Conservation (phyloP, 2,797 vertebrate species). For the Cottoperca gobio region DNA sequence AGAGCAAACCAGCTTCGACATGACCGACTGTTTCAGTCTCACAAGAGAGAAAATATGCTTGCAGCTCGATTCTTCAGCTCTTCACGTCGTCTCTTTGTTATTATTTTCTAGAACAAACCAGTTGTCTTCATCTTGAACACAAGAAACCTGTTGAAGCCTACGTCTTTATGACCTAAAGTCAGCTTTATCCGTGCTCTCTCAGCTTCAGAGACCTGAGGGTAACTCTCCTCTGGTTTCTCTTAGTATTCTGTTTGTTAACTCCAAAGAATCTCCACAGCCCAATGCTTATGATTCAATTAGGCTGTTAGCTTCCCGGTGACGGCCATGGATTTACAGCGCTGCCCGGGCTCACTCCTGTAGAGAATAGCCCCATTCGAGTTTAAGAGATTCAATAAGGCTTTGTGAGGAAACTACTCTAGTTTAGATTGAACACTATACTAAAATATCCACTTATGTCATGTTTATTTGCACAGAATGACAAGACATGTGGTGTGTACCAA, state of each 20-base stretch:
- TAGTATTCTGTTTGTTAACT: conserved; percentile 38
- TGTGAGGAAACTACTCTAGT: background rate
- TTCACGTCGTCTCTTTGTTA: background rate
- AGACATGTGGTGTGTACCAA: background rate
- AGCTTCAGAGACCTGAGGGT: conserved; percentile 31
- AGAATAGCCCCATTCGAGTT: conserved; percentile 41
- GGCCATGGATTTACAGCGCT: conserved; percentile 7
- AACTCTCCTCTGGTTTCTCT: conserved; percentile 30
- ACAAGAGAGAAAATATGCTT: conserved; percentile 1
- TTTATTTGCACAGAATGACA: background rate
- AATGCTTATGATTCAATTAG: conserved; percentile 59
- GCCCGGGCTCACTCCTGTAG: conserved; percentile 3
- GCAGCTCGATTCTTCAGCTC: conserved; percentile 4
- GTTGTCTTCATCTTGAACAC: background rate
- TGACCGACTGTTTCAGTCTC: conserved; percentile 40
- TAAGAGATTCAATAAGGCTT: conserved; percentile 18
- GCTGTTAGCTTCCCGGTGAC: conserved; percentile 16
- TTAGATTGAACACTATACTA: background rate
- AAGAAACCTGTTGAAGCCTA: background rate
- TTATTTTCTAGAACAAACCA: background rate
- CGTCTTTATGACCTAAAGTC: background rate
- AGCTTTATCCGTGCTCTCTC: background rate
- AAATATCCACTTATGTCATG: background rate
- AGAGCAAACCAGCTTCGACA: conserved; percentile 54
- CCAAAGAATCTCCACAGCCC: conserved; percentile 58